Evolutionary conservation across 1,140 invertebrate genomes (phyloP), one percentile per base, ranked within the genome.

Genomic region (Hylaeus anthracinus): DNA sequence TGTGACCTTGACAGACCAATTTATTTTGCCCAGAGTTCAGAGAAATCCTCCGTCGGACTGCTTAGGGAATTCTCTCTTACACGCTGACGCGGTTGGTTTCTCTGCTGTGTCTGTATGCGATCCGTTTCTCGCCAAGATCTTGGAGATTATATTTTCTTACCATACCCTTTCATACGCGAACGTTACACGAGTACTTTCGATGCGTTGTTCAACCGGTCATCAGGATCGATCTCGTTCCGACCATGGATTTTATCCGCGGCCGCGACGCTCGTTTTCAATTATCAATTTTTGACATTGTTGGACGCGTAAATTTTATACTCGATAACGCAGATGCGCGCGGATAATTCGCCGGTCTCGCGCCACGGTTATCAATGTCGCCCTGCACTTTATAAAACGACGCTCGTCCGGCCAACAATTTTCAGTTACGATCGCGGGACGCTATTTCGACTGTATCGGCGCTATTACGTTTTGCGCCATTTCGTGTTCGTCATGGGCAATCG

Each of bases 391-490:
- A 26, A 39, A 72, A 61, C 6, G 43, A 10, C 67, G 67, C 26
- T 39, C 67, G 39, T 53, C 37, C 43, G 56, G 26, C n/a, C 43
- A 15, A 45, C 56, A 61, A 72, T 72, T 72, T 72, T 72, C 71
- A 48, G 56, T 48, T 39, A 61, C 71, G 71, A 48, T 72, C 70
- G 41, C 55, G 70, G 41, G 12, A 43, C 37, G 53, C 43, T 43
- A 26, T 72, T 72, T 72, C 56, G n/a, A 45, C 71, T 61, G 56
- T 48, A 48, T 72, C 71, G 56, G 15, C 48, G 67, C 67, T 48
- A 53, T 61, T 60, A 37, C 56, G 43, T 48, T 60, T 45, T 26
- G 53, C 56, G 43, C 43, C 61, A 60, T 72, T 72, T 72, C 56
- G 43, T 43, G 56, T 72, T 61, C 43, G 71, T 45, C 56, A 48